These are phyloP conservation scores for Ciconia boyciana DNA, from an alignment of 2,113 vertebrate genomes.

Conservation along the genomic window DNA sequence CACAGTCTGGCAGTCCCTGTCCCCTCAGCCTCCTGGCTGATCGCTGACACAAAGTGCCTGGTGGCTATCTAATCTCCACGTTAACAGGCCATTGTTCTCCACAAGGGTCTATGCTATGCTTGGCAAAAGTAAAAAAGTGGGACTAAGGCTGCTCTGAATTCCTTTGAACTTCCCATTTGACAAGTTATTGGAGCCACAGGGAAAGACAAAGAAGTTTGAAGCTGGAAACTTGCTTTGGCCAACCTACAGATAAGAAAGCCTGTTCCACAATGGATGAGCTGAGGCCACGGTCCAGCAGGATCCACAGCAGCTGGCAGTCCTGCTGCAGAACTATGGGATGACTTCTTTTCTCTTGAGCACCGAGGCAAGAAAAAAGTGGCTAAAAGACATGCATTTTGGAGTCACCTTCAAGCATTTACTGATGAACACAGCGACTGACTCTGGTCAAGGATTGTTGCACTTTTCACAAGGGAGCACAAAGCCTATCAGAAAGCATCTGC, in stretches of 20 bases:
- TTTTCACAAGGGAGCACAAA: not conserved
- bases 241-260: not conserved
- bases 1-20: not conserved
- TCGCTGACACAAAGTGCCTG: too few relatives aligned
- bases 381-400: not conserved
- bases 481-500: not conserved
- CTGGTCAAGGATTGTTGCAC: not conserved
- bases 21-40: not conserved
- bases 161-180: not conserved
- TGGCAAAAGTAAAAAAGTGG: not conserved
- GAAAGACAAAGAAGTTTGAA: not conserved
- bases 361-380: not conserved
- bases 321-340: not conserved
- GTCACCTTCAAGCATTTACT: not conserved
- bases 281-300: rapidly evolving
- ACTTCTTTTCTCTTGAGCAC: not conserved
- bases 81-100: not conserved
- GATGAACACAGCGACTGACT: not conserved
- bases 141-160: not conserved
- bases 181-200: not conserved
- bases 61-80: not conserved
- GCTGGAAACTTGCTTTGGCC: not conserved
- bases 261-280: not conserved
- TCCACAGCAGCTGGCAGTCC: not conserved
- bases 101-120: not conserved